A percentile compares a stretch with the other conserved stretches of the same genome.
Conservation (phyloP, 2,797 vertebrate genomes). For the Sebastes aleutianus region DNA sequence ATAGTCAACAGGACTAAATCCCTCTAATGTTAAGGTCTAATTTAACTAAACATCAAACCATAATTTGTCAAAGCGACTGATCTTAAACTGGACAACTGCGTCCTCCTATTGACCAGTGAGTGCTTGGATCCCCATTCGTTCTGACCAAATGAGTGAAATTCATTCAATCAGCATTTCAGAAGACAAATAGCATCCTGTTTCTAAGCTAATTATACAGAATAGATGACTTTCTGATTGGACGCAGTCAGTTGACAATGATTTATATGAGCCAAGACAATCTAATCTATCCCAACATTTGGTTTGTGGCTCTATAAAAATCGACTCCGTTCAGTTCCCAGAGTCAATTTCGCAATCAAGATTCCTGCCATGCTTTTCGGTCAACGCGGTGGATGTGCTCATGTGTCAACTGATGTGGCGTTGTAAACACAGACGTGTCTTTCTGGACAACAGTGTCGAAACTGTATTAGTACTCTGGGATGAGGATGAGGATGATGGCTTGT, state of each 20-base stretch:
- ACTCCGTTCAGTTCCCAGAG: conserved; percentile 35
- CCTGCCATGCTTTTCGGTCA: conserved; percentile 19
- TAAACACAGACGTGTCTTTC: conserved; percentile 25
- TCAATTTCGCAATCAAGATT: conserved; percentile 40
- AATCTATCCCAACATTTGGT: conserved; percentile 46
- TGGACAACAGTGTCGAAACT: neutral
- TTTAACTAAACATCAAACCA: conserved; percentile 1
- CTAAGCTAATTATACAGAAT: conserved; percentile 64
- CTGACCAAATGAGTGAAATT: conserved; percentile 51
- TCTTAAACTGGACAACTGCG: neutral
- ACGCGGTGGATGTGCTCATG: conserved; percentile 20
- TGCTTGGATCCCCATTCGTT: conserved; percentile 47
- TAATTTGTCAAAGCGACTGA: conserved; percentile 8
- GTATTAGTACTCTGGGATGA: neutral
- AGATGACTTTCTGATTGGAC: conserved; percentile 56
- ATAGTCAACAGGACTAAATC: neutral
- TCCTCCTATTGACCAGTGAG: conserved; percentile 33
- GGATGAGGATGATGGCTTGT: neutral
- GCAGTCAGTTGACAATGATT: conserved; percentile 57
- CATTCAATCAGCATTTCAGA: conserved; percentile 45
- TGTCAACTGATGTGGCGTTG: neutral
- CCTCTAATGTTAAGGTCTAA: neutral
- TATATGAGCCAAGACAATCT: conserved; percentile 51
- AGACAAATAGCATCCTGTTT: conserved; percentile 46
- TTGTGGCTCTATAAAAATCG: conserved; percentile 47